Percentiles rank a stretch among this genome's conserved stretches.
Conservation (phyloP, 2,113 vertebrate species). For the Gallinago paraguaiae region DNA sequence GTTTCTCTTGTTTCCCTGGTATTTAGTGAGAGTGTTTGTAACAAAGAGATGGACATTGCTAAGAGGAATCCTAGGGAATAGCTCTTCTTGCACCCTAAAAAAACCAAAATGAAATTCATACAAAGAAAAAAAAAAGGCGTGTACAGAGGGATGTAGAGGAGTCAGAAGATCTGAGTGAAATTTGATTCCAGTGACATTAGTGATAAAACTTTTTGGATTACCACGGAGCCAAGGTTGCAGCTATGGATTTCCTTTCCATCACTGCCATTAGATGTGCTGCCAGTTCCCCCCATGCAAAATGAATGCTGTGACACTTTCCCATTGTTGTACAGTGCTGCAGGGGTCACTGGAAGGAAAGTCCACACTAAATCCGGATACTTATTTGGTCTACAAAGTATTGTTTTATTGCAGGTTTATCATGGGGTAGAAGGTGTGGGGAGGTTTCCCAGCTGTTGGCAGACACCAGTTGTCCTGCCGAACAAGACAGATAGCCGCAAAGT, state of each 20-base stretch:
- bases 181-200: neutral
- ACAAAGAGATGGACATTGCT: neutral
- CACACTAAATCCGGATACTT: neutral
- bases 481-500: neutral
- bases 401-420: conserved; percentile 35
- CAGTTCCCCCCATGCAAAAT: neutral
- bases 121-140: neutral
- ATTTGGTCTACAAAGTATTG: conserved; percentile 9
- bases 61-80: neutral
- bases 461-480: neutral
- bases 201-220: neutral
- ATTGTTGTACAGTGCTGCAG: neutral
- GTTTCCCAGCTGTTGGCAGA: conserved; percentile 51
- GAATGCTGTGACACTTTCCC: neutral
- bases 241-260: neutral
- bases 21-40: neutral
- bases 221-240: neutral
- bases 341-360: conserved; percentile 5
- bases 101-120: neutral
- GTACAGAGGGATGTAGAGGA: neutral
- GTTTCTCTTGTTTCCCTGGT: neutral
- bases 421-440: neutral
- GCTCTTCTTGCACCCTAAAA: neutral
- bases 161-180: neutral
- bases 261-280: neutral